Evolutionary conservation across 2,888 invertebrate genomes (phyloP).

Genomic region (Epirrita christyi): DNA sequence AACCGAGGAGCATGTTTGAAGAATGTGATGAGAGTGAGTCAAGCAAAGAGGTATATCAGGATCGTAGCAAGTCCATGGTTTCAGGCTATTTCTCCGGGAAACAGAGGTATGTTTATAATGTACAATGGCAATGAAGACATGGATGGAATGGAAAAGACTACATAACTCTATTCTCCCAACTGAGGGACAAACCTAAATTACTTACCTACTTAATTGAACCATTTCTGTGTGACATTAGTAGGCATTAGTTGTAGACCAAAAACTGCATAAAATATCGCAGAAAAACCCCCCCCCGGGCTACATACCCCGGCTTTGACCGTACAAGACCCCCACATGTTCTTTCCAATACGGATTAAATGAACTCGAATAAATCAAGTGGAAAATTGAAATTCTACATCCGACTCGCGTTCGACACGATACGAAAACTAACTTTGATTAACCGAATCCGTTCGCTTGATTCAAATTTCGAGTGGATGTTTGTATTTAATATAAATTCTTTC

Average conservation of each 20-base stretch:
- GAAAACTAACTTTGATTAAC: slow-evolving; percentile 68
- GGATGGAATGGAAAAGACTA: no score
- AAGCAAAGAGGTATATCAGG: no score
- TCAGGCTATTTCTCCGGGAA: no score
- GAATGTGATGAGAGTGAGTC: no score
- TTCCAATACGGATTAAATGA: slow-evolving; percentile 58
- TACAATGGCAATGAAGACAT: no score
- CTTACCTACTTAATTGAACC: no score
- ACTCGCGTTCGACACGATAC: slow-evolving; percentile 45
- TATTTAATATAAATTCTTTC: slow-evolving; percentile 36
- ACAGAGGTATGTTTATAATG: no score
- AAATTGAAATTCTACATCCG: slow-evolving; percentile 68
- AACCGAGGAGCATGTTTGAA: no score
- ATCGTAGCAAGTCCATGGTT: no score
- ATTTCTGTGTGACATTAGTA: no score
- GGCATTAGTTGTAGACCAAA: background rate
- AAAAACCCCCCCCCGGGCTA: slow-evolving; percentile 16
- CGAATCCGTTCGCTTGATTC: slow-evolving; percentile 57
- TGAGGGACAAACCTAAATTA: no score
- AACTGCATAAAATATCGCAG: slow-evolving; percentile 1
- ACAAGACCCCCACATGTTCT: slow-evolving; percentile 24
- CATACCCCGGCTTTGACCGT: slow-evolving; percentile 20
- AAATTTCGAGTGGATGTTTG: slow-evolving; percentile 46
- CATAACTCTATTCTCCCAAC: no score
- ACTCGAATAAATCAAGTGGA: slow-evolving; percentile 74